A percentile compares a stretch with the other conserved stretches of the same genome.
Conservation (phyloP, 1,140 invertebrate genomes). For the Caenorhabditis remanei region DNA sequence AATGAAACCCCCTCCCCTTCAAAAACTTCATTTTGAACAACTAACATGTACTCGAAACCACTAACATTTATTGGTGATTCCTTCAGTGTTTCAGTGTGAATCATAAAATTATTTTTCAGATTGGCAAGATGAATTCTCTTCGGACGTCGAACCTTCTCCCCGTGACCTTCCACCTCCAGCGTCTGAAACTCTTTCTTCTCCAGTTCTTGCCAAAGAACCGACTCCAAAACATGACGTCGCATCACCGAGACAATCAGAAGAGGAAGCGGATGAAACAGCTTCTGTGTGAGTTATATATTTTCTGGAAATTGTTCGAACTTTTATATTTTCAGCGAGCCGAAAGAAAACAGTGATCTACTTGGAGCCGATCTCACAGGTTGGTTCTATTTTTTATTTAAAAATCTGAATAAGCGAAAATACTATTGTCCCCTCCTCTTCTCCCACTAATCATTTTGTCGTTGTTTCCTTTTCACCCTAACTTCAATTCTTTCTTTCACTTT, state of each 20-base stretch:
- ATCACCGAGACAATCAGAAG: slow-evolving; percentile 60
- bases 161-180: slow-evolving; percentile 63
- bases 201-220: slow-evolving; percentile 21
- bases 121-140: slow-evolving; percentile 77
- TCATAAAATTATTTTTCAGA: slow-evolving; percentile 67
- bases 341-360: slow-evolving; percentile 68
- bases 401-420: slow-evolving; percentile 65
- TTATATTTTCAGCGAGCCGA: slow-evolving; percentile 59
- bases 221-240: slow-evolving; percentile 56
- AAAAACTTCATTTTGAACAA: background rate
- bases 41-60: slow-evolving; percentile 45
- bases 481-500: background rate
- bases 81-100: background rate
- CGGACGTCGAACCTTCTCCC: slow-evolving; percentile 72
- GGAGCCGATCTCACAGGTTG: slow-evolving; percentile 72
- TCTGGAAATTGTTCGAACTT: background rate
- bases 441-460: background rate
- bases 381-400: slow-evolving; percentile 73
- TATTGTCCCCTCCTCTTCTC: background rate
- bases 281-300: background rate
- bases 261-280: slow-evolving; percentile 5
- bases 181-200: slow-evolving; percentile 8
- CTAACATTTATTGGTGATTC: slow-evolving; percentile 10
- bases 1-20: too few relatives aligned
- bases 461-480: slow-evolving; percentile 40